Base-by-base conservation (phyloP, 1,140 invertebrate species). In the Zeugodacus cucurbitae region DNA sequence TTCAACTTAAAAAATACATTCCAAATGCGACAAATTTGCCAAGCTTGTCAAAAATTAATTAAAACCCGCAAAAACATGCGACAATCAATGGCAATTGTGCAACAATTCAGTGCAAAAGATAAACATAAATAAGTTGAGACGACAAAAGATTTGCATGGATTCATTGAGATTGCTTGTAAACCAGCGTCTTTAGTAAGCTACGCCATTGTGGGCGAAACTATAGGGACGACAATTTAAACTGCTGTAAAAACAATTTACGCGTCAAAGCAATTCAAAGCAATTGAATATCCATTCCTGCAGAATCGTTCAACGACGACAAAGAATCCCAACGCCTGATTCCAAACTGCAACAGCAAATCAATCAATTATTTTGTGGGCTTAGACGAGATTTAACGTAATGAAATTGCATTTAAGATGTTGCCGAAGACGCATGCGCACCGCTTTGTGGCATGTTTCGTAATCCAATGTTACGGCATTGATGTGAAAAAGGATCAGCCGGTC, bases 381-480 rank as follows among this genome's bases (percentile, higher is more conserved):
- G 22, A 82, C 74, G 41, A 34, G 44, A 48, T 82, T 82, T n/a
- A 82, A 48, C 22, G 34, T 59, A 87, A 59, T 87, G 85, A 87
- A 87, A 87, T 87, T 87, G 85, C 85, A 87, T 87, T 87, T 87
- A 87, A 87, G 85, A 59, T 37, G 85, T 62, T 54, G 74, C 74
- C 74, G 41, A 82, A 82, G 41, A 82, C 34, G 34, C 70, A 78
- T 37, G 74, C 41, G 74, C 37, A 82, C n/a, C 14, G 14, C 22
- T 29, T 82, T 82, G 74, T 29, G 74, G 41, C 41, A 82, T 82
- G 37, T 82, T 82, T 82, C 41, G 89, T 92, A 92, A 92, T 90
- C 91, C 91, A 92, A 92, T 92, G 91, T 92, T 92, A 92, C 91
- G 89, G 91, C 91, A 91, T 91, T 92, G 91, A 62, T 34, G 32